Conservation (phyloP, 2,113 vertebrate species). For the Prunella fulvescens region DNA sequence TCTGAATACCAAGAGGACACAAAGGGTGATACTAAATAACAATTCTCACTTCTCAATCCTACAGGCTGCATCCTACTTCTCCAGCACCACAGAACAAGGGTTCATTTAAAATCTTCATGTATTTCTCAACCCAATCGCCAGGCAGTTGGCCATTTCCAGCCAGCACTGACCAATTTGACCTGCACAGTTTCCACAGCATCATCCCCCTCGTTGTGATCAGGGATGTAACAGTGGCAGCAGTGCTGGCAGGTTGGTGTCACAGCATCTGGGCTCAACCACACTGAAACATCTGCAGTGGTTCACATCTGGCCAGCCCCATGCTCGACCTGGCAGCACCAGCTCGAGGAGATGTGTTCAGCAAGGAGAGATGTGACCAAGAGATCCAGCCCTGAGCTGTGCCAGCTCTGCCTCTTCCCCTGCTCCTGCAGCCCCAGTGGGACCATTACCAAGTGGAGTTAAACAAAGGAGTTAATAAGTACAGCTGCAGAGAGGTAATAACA, state of each 20-base stretch:
- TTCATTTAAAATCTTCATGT: not conserved
- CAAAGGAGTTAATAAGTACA: not conserved
- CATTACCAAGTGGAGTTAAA: not conserved
- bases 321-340: not conserved
- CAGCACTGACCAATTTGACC: not conserved
- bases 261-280: not conserved
- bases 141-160: accelerated
- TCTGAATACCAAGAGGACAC: not conserved
- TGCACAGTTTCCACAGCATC: not conserved
- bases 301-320: not conserved
- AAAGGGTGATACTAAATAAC: not conserved
- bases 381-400: not conserved
- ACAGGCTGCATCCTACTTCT: not conserved
- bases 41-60: not conserved
- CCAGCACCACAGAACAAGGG: not conserved
- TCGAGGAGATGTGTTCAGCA: not conserved
- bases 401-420: not conserved
- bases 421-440: not conserved
- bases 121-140: not conserved
- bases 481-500: not conserved
- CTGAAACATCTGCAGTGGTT: not conserved
- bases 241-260: not conserved
- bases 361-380: not conserved
- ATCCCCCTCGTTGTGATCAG: not conserved
- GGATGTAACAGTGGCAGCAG: not conserved